Base-by-base conservation (phyloP, 2,888 invertebrate genomes). In the Pristionchus entomophagus region DNA sequence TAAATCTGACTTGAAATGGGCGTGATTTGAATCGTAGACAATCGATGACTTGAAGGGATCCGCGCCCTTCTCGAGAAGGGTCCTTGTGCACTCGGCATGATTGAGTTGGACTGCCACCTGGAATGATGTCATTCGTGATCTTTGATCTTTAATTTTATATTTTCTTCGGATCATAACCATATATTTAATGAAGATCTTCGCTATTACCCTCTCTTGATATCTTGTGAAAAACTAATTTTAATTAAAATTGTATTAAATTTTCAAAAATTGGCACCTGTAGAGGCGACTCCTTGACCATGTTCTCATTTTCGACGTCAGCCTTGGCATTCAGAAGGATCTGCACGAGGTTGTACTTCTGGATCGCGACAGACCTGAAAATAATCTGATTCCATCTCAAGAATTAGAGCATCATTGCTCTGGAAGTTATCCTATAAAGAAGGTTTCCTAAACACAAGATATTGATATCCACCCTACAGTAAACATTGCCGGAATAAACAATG, bases 21-120 rank as follows among this genome's bases (percentile, higher is more conserved):
- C 85, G 19, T 88, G 86, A 26, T 81, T 80, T 10, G 87, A 87
- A 78, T 90, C 89, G 77, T 90, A 90, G 77, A 85, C 41, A 38
- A 96, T 95, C 0, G 97, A 97, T 0, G 96, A 96, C 5, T 97
- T 95, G 94, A 97, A 97, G 0, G 97, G 96, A 93, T 97, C 96
- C 0, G 97, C 97, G 0, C 97, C 97, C 91, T 97, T 96, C 0
- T 96, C 96, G 77, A 97, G 94, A 49, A 97, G 94, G 49, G 97
- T 93, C 0, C 96, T 96, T 0, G 97, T 96, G 93, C 97, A 95
- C 91, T 97, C 97, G 69, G 96, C 94, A 90, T 91, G 87, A 32
- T 93, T 93, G 14, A 86, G 78, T 65, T 88, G 88, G 86, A 88
- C 77, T 14, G 90, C 88, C 17, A 90, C 83, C 88, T 88, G 38